phyloP scores from a whole-genome alignment of 2,797 vertebrate species.

The Naso thynnoides region DNA sequence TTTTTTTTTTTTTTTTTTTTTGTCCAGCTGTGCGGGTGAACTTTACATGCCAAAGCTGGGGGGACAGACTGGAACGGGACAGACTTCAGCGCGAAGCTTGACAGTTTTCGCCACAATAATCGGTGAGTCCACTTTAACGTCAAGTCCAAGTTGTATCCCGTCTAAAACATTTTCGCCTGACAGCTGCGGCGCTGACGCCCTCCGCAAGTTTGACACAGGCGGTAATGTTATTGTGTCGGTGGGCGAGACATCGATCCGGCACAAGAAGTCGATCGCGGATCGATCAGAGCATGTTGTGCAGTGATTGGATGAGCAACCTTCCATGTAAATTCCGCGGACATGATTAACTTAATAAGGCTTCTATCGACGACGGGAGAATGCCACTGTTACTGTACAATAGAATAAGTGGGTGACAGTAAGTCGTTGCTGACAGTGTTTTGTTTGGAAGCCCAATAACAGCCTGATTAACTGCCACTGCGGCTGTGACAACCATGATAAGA shows the following conservation, averaged over 20 bases:
- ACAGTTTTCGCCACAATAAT: constrained; percentile 84
- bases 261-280: constrained; percentile 44
- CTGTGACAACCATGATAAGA: neutral
- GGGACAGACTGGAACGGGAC: constrained; percentile 67
- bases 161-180: neutral
- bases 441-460: constrained; percentile 1
- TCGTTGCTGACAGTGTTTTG: constrained; percentile 24
- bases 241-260: constrained; percentile 42
- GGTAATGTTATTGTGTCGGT: constrained; percentile 4
- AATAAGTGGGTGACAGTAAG: constrained; percentile 34
- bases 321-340: constrained; percentile 42
- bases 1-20: neutral
- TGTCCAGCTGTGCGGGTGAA: constrained; percentile 28
- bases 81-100: constrained; percentile 75
- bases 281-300: constrained; percentile 54
- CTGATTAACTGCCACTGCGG: neutral
- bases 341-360: constrained; percentile 50
- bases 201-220: constrained; percentile 5
- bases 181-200: neutral
- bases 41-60: constrained; percentile 83
- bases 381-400: constrained; percentile 43
- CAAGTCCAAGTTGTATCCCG: fast-evolving
- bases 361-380: constrained; percentile 37
- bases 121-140: constrained; percentile 75
- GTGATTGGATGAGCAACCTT: constrained; percentile 42